A percentile compares a stretch with the other conserved stretches of the same genome.
Conservation (phyloP, 1,140 invertebrate genomes). For the Phymorhynchus buccinoides region DNA sequence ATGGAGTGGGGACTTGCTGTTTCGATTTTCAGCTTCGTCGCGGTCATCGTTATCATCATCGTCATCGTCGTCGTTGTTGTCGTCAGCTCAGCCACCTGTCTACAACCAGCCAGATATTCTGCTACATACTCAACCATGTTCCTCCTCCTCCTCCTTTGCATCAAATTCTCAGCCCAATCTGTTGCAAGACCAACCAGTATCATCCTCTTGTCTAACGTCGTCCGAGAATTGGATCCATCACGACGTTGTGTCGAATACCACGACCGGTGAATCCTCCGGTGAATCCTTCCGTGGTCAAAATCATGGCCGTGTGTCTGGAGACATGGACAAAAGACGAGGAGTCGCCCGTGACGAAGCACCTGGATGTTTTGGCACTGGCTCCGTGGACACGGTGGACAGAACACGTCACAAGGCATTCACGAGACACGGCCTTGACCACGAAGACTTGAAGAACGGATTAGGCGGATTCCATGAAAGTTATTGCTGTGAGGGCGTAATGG, state of each 20-base stretch:
- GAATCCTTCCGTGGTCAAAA: background rate
- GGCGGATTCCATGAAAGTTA: no score
- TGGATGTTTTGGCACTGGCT: no score
- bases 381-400: no score
- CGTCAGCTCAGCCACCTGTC: background rate
- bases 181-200: background rate
- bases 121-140: background rate
- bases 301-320: background rate
- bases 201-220: background rate
- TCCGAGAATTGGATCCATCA: background rate
- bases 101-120: slow-evolving; percentile 5
- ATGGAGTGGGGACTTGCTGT: background rate
- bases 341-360: no score
- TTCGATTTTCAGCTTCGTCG: background rate
- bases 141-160: background rate
- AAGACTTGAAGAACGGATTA: no score
- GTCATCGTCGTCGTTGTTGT: background rate
- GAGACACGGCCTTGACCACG: no score
- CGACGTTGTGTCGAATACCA: background rate
- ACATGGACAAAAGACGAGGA: no score
- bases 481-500: no score
- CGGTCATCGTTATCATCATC: background rate
- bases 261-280: background rate
- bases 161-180: background rate
- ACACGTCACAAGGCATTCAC: no score